A percentile compares a stretch with the other conserved stretches of the same genome.
Conservation (phyloP, 2,888 invertebrate species). For the Lasioglossum vierecki region DNA sequence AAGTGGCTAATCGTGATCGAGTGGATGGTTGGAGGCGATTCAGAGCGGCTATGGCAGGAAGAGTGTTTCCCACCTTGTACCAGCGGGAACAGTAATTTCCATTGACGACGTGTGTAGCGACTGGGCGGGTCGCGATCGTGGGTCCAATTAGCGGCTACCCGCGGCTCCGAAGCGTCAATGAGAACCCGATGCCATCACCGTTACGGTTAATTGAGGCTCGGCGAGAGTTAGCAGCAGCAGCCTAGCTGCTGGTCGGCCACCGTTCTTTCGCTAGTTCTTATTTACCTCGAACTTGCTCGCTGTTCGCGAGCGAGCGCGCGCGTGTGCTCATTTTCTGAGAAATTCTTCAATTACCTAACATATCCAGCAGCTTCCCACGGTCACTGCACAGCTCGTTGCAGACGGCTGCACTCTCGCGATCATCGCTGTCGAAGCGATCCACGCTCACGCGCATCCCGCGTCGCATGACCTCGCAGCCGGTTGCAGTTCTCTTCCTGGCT, state of each 20-base stretch:
- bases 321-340: conserved; percentile 63
- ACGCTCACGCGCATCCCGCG: background rate
- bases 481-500: conserved; percentile 27
- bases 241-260: background rate
- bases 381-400: conserved; percentile 43
- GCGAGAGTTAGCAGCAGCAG: background rate
- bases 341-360: conserved; percentile 72
- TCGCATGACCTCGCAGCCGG: conserved; percentile 44
- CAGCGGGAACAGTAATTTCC: conserved; percentile 6
- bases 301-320: background rate
- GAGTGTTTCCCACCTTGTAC: background rate
- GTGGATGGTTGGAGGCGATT: background rate
- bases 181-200: conserved; percentile 57
- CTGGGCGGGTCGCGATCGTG: background rate
- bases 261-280: background rate
- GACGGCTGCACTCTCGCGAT: background rate
- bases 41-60: background rate
- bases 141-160: conserved; percentile 20
- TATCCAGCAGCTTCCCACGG: conserved; percentile 66
- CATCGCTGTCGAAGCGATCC: background rate
- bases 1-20: conserved; percentile 5
- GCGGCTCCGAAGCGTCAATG: conserved; percentile 15
- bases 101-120: no score
- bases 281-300: conserved; percentile 37
- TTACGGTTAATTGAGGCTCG: conserved; percentile 57